phyloP scores from a whole-genome alignment of 1,140 invertebrate genomes.

The Drosophila nigromelanica region DNA sequence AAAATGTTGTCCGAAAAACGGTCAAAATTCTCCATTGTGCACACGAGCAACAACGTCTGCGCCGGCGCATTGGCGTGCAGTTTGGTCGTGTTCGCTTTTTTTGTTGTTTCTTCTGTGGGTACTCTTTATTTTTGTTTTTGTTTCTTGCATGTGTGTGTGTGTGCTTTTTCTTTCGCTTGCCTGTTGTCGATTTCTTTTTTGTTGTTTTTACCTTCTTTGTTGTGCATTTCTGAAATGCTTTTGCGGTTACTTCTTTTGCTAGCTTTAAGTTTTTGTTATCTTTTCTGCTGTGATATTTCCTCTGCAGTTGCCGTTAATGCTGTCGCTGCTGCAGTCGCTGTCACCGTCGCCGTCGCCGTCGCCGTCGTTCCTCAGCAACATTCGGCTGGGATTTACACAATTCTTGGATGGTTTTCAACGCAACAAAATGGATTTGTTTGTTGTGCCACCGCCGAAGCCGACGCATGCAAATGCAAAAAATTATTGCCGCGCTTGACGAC shows the following conservation, averaged over 20 bases:
- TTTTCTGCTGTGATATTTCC: constrained; percentile 30
- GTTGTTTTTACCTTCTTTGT: constrained; percentile 30
- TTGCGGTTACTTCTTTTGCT: constrained; percentile 49
- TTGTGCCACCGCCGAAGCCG: constrained; percentile 18
- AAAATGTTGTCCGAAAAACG: no score
- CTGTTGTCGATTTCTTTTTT: constrained; percentile 25
- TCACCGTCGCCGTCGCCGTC: not conserved
- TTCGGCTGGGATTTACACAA: constrained; percentile 49
- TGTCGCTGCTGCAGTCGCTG: not conserved
- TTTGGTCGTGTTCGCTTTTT: constrained; percentile 46
- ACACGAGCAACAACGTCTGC: constrained; percentile 33
- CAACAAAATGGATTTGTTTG: constrained; percentile 56
- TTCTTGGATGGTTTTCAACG: constrained; percentile 51
- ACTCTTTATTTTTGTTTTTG: constrained; percentile 15
- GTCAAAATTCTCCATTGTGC: not conserved
- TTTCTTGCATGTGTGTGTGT: constrained; percentile 5
- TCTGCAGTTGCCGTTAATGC: not conserved
- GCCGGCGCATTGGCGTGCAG: constrained; percentile 66
- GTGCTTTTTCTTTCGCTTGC: not conserved
- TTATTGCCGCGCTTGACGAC: constrained; percentile 39
- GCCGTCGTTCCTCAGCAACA: not conserved
- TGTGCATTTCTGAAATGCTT: constrained; percentile 64
- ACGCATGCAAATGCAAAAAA: constrained; percentile 31
- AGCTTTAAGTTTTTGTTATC: constrained; percentile 45
- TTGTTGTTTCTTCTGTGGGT: constrained; percentile 25